Conservation (phyloP, 2,113 vertebrate species). For the Gymnogyps californianus region DNA sequence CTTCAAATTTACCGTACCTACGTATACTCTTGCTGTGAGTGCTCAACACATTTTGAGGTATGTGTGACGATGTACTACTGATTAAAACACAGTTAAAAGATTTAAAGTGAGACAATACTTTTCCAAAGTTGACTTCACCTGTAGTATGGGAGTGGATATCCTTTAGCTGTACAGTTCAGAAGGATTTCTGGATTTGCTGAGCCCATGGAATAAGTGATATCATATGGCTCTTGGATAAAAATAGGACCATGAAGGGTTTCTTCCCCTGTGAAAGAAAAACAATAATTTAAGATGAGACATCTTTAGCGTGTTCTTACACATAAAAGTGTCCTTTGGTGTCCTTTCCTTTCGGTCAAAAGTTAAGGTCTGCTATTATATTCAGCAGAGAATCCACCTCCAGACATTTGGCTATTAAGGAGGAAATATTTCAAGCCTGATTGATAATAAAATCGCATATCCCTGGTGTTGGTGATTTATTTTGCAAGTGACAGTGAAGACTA, state of each 20-base stretch:
- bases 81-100: background rate
- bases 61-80: fast-evolving
- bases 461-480: slow-evolving; percentile 26
- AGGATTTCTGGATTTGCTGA: slow-evolving; percentile 78
- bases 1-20: background rate
- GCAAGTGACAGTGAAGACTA: background rate
- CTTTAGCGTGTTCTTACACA: background rate
- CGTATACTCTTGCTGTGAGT: fast-evolving
- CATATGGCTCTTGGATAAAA: slow-evolving; percentile 86
- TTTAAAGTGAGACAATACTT: background rate
- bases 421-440: slow-evolving; percentile 58
- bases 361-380: background rate
- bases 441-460: slow-evolving; percentile 28
- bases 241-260: slow-evolving; percentile 76
- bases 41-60: background rate
- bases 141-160: slow-evolving; percentile 80
- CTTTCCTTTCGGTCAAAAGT: background rate
- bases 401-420: background rate
- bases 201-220: slow-evolving; percentile 80
- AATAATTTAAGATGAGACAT: background rate
- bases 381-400: slow-evolving; percentile 7
- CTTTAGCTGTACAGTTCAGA: slow-evolving; percentile 84
- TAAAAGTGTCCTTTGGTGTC: background rate
- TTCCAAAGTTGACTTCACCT: slow-evolving; percentile 68
- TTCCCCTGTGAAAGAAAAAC: slow-evolving; percentile 68